Percentiles rank a stretch among this genome's conserved stretches.
Conservation (phyloP, 2,113 vertebrate species). For the Pardalotus punctatus region DNA sequence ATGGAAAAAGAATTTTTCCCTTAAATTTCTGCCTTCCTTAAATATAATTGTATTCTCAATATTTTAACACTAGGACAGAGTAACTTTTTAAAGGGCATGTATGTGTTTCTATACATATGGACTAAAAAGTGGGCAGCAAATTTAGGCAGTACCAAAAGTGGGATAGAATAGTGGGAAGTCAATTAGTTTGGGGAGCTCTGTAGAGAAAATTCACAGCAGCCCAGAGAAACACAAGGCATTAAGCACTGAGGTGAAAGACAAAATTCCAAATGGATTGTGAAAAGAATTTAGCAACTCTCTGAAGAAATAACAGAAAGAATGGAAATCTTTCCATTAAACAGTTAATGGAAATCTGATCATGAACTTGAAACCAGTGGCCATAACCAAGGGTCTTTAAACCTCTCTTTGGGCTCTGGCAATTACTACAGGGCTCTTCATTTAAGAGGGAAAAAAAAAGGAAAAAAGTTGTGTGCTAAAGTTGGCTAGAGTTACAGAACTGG, state of each 20-base stretch:
- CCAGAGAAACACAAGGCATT: neutral
- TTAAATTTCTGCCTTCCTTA: neutral
- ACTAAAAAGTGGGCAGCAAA: neutral
- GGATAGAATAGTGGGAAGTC: neutral
- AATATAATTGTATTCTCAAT: neutral
- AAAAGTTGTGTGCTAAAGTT: neutral
- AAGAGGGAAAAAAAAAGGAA: rapidly evolving
- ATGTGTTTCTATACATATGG: neutral
- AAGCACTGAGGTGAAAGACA: neutral
- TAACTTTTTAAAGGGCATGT: neutral
- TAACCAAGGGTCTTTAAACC: neutral
- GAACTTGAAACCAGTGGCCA: neutral
- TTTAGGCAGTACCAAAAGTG: neutral
- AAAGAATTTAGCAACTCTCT: neutral
- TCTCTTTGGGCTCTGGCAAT: neutral
- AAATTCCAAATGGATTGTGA: neutral
- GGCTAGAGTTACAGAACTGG: neutral
- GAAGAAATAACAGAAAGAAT: neutral
- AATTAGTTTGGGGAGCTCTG: neutral
- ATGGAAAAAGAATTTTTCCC: neutral
- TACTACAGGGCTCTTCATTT: neutral
- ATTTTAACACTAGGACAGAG: neutral
- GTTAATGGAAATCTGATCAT: neutral
- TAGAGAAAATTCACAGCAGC: neutral
- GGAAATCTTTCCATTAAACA: too few relatives aligned